These are phyloP conservation scores for Caenorhabditis drosophilae DNA, from an alignment of 2,888 invertebrate genomes.

Conservation along the genomic window DNA sequence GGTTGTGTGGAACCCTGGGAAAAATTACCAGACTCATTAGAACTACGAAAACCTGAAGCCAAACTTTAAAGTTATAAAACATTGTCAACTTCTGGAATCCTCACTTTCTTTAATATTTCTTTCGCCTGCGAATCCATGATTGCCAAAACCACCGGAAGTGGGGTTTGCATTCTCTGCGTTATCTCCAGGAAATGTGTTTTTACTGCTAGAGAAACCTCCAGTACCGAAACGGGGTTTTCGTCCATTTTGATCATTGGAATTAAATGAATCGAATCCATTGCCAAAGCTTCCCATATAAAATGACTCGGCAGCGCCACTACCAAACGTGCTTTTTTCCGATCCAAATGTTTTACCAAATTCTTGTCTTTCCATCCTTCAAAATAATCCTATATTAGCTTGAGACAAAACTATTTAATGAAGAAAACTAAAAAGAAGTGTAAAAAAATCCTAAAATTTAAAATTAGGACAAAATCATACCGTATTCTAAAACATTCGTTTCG, in stretches of 20 bases:
- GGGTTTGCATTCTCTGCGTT: neutral
- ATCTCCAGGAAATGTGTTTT: neutral
- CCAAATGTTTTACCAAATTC: too few species aligned
- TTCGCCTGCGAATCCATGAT: constrained; percentile 7
- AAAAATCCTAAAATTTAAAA: too few species aligned
- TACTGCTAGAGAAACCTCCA: neutral
- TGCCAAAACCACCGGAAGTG: constrained; percentile 9
- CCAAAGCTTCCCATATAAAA: neutral
- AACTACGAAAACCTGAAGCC: constrained; percentile 25
- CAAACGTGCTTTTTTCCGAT: too few species aligned
- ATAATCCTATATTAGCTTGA: too few species aligned
- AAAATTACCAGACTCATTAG: constrained; percentile 14
- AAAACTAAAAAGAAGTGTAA: too few species aligned
- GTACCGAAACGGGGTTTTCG: constrained; percentile 1
- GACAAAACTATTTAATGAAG: too few species aligned
- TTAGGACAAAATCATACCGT: too few species aligned
- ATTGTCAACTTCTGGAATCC: neutral
- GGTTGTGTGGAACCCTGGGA: constrained; percentile 25
- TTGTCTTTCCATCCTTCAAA: too few species aligned
- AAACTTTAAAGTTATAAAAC: neutral
- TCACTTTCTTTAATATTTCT: constrained; percentile 2
- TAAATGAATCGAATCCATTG: neutral
- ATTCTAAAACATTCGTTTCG: too few species aligned
- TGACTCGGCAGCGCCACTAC: too few species aligned
- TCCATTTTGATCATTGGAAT: neutral